Percentiles rank a stretch among this genome's conserved stretches.
phyloP scores from a whole-genome alignment of 2,113 vertebrate species.

The Aythya baeri region DNA sequence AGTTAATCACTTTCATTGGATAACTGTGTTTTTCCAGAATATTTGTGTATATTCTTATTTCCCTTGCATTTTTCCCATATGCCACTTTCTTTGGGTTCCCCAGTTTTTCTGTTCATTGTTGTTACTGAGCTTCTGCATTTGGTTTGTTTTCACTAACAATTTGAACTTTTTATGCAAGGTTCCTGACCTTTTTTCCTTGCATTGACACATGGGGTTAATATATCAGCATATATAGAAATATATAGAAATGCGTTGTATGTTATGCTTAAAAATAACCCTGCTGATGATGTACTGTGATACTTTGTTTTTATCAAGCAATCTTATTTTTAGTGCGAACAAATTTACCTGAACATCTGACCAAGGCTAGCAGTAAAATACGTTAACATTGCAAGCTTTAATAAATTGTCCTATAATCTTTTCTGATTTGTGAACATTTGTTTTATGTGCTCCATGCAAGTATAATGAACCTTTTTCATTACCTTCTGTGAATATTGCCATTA shows the following conservation, averaged over 20 bases:
- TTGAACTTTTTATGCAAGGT: not conserved
- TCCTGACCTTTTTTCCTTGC: not conserved
- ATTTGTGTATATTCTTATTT: not conserved
- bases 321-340: not conserved
- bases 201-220: not conserved
- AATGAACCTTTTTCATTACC: not conserved
- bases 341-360: not conserved
- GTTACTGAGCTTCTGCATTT: not conserved
- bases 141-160: not conserved
- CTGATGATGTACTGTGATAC: not conserved
- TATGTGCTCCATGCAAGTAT: not conserved
- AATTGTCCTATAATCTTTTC: not conserved
- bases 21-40: not conserved
- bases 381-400: not conserved
- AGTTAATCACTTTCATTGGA: slow-evolving; percentile 2
- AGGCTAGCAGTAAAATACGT: not conserved
- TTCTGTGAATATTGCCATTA: not conserved
- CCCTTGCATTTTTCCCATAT: not conserved
- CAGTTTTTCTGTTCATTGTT: not conserved
- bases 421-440: not conserved
- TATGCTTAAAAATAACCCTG: not conserved
- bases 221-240: not conserved
- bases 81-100: not conserved
- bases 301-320: not conserved
- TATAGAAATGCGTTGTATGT: not conserved